A percentile compares a stretch with the other conserved stretches of the same genome.
Conservation (phyloP, 2,113 vertebrate genomes). For the Odontophorus gujanensis region DNA sequence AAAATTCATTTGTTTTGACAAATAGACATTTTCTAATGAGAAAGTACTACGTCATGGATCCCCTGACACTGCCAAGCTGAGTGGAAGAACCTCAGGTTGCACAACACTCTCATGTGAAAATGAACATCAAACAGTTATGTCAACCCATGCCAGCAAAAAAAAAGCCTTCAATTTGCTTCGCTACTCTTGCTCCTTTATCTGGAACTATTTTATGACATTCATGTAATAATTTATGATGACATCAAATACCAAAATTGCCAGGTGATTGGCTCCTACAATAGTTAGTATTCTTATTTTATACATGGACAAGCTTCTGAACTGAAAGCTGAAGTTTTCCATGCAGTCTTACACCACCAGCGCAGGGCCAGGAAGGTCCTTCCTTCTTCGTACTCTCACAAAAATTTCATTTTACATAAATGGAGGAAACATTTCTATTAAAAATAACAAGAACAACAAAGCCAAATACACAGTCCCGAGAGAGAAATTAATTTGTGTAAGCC, state of each 20-base stretch:
- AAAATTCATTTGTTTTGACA: constrained; percentile 44
- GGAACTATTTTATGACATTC: neutral
- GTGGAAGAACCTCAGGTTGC: neutral
- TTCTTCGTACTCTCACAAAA: neutral
- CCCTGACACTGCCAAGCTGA: constrained; percentile 29
- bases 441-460: neutral
- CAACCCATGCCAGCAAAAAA: neutral
- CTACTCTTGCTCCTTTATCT: neutral
- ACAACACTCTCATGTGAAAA: constrained; percentile 27
- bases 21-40: constrained; percentile 22
- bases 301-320: neutral
- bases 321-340: neutral
- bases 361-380: neutral
- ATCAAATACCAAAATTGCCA: neutral
- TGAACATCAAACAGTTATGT: neutral
- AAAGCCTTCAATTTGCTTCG: neutral
- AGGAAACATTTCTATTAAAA: neutral
- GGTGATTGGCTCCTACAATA: neutral
- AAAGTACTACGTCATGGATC: constrained; percentile 26
- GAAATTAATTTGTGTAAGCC: neutral
- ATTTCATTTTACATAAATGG: neutral
- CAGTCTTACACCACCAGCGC: neutral
- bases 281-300: neutral
- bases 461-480: neutral
- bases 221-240: neutral